phyloP scores from a whole-genome alignment of 2,797 vertebrate genomes.

The Dipus sagitta region DNA sequence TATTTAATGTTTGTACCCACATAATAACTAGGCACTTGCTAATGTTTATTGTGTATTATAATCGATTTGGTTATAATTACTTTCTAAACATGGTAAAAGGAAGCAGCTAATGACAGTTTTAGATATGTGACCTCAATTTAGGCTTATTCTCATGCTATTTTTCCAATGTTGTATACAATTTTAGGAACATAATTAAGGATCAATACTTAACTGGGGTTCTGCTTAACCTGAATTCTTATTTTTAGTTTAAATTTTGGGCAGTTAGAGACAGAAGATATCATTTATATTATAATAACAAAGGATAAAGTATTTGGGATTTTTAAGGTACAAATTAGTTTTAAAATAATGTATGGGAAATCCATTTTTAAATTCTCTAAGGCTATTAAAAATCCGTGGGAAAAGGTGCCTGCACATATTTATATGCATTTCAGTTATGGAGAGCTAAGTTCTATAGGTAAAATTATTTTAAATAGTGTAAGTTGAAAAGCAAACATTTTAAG shows the following conservation, averaged over 20 bases:
- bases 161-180: background rate
- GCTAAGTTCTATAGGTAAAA: background rate
- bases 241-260: slow-evolving; percentile 40
- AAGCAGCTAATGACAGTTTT: background rate
- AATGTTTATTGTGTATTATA: slow-evolving; percentile 25
- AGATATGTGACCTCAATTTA: slow-evolving; percentile 14
- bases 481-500: background rate
- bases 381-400: slow-evolving; percentile 33
- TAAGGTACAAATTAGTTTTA: background rate
- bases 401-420: background rate
- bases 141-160: background rate
- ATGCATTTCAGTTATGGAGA: background rate
- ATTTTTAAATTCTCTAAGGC: slow-evolving; percentile 20
- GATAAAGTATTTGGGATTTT: slow-evolving; percentile 44
- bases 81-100: slow-evolving; percentile 9
- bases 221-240: slow-evolving; percentile 40
- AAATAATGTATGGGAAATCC: slow-evolving; percentile 26
- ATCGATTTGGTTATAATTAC: slow-evolving; percentile 53
- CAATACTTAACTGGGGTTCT: background rate
- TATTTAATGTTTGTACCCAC: slow-evolving; percentile 16
- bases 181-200: slow-evolving; percentile 7
- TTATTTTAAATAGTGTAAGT: slow-evolving; percentile 30
- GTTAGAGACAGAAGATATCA: slow-evolving; percentile 28
- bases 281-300: background rate
- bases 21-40: slow-evolving; percentile 10